Base-by-base conservation (phyloP, 2,113 vertebrate genomes). In the Falcunculus frontatus region DNA sequence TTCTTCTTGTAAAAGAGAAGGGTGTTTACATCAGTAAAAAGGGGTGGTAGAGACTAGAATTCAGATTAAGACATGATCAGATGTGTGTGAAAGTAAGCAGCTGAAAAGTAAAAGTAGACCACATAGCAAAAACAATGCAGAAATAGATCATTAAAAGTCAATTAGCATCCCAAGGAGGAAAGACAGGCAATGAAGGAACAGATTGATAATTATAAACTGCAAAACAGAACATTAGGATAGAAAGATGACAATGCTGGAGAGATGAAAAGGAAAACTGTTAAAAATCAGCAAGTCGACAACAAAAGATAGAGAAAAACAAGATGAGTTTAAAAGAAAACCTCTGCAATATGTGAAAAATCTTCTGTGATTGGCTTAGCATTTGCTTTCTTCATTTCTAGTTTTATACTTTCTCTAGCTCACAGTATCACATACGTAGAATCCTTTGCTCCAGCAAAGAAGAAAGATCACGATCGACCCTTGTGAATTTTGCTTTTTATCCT, bases 91-190 rank as follows among this genome's bases (percentile, higher is more conserved):
- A 96, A 94, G 72, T 42, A 89, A 47, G 65, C 37, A 87, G 72
- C 21, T 82, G 42, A 96, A 50, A 85, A 82, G 49, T 63, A 63
- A 84, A 84, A 90, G 52, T 12, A 79, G 80, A 90, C 29, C 29
- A 27, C 3, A 10, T 4, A 57, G 56, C 46, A 67, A 95, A 83
- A 83, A 55, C 29, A 89, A 68, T 32, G 73, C 30, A 70, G 62
- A 96, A 94, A 89, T 27, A 88, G 42, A 87, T 72, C 59, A 95
- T 93, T 77, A 94, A 92, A 93, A 80, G n/a, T 67, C 53, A 73
- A 67, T 92, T 86, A 95, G 52, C 42, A 87, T 77, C 93, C 33
- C 49, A 82, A 95, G 46, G 39, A 69, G 88, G 47, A 93, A 77
- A 93, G 44, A 26, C 33, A 86, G 17, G n/a, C 50, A 55, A 23